Conservation (phyloP, 2,113 vertebrate genomes). For the Crotalus horridus region DNA sequence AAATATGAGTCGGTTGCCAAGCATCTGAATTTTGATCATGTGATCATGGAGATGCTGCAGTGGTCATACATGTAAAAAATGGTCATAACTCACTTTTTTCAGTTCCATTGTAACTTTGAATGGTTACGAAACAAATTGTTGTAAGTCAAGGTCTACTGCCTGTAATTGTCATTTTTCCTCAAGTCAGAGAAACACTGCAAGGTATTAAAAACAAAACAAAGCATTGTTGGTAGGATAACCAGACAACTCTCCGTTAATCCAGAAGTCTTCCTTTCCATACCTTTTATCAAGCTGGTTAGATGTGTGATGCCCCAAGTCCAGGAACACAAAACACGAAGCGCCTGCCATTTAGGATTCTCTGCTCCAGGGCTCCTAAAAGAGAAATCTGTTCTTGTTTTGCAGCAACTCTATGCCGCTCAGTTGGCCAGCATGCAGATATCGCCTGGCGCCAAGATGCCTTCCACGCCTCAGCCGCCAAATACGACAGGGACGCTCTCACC, state of each 20-base stretch:
- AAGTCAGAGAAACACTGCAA: background rate
- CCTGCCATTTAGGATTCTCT: background rate
- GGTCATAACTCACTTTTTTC: background rate
- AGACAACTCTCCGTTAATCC: background rate
- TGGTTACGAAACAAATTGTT: background rate
- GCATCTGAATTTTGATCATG: background rate
- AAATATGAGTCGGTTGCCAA: background rate
- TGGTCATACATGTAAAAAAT: background rate
- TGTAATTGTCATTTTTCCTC: background rate
- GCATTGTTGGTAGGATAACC: background rate
- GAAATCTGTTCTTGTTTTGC: conserved; percentile 70
- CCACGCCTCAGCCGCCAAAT: conserved; percentile 89
- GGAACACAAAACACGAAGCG: too few relatives aligned
- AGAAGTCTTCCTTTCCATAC: background rate
- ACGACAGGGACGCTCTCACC: conserved; percentile 90
- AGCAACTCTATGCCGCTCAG: conserved; percentile 99
- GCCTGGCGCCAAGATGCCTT: conserved; percentile 97
- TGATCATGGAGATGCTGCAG: background rate
- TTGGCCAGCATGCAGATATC: conserved; percentile 99
- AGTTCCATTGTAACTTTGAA: background rate
- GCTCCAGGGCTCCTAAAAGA: conserved; percentile 14
- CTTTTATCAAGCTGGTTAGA: background rate
- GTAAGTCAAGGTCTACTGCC: background rate
- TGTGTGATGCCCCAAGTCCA: background rate
- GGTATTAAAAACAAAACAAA: background rate